A percentile compares a stretch with the other conserved stretches of the same genome.
Conservation (phyloP, 2,888 invertebrate species). For the Notodonta dromedarius region DNA sequence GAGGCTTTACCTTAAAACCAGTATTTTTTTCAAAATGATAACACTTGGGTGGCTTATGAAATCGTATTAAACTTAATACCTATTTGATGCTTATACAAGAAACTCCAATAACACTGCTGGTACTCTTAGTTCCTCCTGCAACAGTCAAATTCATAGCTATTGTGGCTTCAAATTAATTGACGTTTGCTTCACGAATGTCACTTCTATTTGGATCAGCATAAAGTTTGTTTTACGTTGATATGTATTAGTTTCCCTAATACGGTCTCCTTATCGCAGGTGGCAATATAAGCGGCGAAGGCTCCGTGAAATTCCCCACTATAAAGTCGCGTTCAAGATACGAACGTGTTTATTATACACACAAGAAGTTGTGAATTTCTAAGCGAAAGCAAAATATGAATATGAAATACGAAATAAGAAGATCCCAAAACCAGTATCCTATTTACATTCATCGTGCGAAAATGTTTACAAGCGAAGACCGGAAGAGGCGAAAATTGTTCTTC, state of each 20-base stretch:
- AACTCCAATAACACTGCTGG: conserved; percentile 49
- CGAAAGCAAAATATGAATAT: conserved; percentile 40
- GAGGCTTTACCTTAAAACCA: neutral
- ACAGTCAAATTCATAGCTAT: conserved; percentile 54
- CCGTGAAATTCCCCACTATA: conserved; percentile 56
- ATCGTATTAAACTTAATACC: conserved; percentile 17
- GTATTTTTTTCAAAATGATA: conserved; percentile 20
- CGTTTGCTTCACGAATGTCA: conserved; percentile 25
- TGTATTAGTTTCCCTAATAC: conserved; percentile 45
- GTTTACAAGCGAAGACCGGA: conserved; percentile 15
- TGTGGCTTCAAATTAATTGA: conserved; percentile 53
- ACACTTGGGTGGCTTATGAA: conserved; percentile 21
- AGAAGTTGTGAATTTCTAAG: conserved; percentile 45
- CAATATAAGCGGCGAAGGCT: conserved; percentile 56
- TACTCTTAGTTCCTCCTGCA: conserved; percentile 48
- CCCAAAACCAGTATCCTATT: conserved; percentile 22
- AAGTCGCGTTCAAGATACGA: conserved; percentile 41
- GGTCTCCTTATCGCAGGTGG: conserved; percentile 64
- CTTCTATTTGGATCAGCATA: conserved; percentile 24
- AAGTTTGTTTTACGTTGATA: conserved; percentile 36
- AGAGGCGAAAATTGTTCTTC: conserved; percentile 7
- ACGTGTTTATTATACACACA: conserved; percentile 51
- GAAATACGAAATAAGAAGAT: conserved; percentile 28
- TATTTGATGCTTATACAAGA: conserved; percentile 27
- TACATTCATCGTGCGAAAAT: conserved; percentile 23